A percentile compares a stretch with the other conserved stretches of the same genome.
These are phyloP conservation scores for Calameuta idolon DNA, from an alignment of 2,888 invertebrate species.

Conservation along the genomic window DNA sequence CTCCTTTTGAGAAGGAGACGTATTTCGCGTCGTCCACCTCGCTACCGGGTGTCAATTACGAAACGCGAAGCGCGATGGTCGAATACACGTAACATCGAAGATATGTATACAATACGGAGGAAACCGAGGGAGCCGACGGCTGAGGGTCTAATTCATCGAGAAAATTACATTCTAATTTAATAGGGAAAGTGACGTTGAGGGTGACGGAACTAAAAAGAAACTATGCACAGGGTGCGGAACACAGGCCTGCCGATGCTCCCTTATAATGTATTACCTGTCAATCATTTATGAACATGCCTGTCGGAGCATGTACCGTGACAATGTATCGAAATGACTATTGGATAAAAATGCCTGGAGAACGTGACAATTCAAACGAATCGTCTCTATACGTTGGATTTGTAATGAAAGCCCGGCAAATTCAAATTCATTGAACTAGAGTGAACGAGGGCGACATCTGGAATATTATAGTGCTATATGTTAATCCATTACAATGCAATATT, in stretches of 20 bases:
- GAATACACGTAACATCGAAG: too few species aligned
- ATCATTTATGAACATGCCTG: neutral
- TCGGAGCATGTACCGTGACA: neutral
- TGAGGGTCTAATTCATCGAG: neutral
- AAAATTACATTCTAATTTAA: neutral
- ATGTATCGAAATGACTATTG: neutral
- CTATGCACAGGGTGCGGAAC: neutral
- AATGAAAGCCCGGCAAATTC: neutral
- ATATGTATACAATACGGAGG: too few species aligned
- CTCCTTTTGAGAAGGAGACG: slow-evolving; percentile 11
- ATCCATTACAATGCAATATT: slow-evolving; percentile 45
- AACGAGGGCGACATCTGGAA: neutral
- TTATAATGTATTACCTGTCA: neutral
- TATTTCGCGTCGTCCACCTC: slow-evolving; percentile 31
- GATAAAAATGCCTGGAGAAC: neutral
- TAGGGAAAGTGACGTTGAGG: neutral
- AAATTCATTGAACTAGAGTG: neutral
- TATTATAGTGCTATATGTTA: slow-evolving; percentile 11
- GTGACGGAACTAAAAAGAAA: neutral
- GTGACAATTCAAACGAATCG: neutral
- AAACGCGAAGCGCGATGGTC: slow-evolving; percentile 2
- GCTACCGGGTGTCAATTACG: slow-evolving; percentile 22
- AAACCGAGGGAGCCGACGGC: neutral
- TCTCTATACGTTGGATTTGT: neutral
- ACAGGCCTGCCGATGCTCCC: neutral